Base-by-base conservation (phyloP, 2,888 invertebrate genomes). In the Ypsolopha scabrella region DNA sequence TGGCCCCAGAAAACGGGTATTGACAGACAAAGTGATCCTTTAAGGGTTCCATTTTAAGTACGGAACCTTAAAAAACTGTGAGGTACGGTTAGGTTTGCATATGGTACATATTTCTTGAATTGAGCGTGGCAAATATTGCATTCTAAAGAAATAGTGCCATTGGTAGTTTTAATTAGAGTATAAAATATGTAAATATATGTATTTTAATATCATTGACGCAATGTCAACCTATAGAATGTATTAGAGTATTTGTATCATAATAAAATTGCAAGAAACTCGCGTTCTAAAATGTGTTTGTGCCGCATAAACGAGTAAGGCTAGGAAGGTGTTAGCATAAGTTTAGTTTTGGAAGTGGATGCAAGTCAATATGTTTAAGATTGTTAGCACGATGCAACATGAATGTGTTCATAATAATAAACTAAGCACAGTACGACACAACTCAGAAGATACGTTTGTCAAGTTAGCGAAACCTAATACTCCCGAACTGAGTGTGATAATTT, bases 81-180 rank as follows among this genome's bases (percentile, higher is more conserved):
- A 24, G 24, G 24, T 24, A 3, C 2, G 43, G 43, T 43, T 24
- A n/a, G n/a, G n/a, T n/a, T 8, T 43, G 13, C 13, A 14, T 43
- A 68, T 70, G 80, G 75, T 77, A 78, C 77, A 73, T 78, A 76
- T 76, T 76, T 77, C 72, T 72, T 67, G 66, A 67, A 70, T 68
- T 24, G 67, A 68, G 63, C 53, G 53, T 63, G 67, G 70, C 71
- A 65, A 59, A 57, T 24, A 52, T 58, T 65, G 60, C 74, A 71
- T 80, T 78, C 69, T 72, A 68, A 74, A 75, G 75, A 72, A 78
- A 79, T 77, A 68, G 80, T 83, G 83, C 82, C 83, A 85, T 83
- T 67, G 57, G 57, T 70, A 72, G 62, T 57, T 54, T 70, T 59
- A 69, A 64, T 71, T 66, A 61, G 62, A 64, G 54, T 72, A 70